Evolutionary conservation across 1,140 invertebrate genomes (phyloP), one percentile per base, ranked within the genome.

Genomic region (Trachymyrmex cornetzi): DNA sequence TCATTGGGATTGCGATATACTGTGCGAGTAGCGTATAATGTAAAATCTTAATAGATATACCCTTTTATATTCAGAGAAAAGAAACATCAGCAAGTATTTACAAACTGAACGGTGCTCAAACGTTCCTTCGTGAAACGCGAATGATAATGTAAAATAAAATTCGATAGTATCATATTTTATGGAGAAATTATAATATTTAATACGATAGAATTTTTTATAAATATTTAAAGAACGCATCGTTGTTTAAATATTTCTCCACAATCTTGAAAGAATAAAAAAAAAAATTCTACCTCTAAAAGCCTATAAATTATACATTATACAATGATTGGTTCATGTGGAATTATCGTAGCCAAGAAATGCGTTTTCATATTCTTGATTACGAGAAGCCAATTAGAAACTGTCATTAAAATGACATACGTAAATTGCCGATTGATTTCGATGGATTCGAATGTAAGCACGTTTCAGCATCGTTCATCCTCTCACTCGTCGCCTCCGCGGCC

Each of bases 1-100:
- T 84, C 69, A 84, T 84, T 84, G 80, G 80, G 80, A 84, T 84
- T 84, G 80, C 80, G 80, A 84, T 74, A 84, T 84, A 75, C 38
- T 84, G 80, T 84, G 80, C 80, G 80, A 84, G 80, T 84, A 84
- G 80, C 80, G 80, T 84, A 84, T 82, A 72, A 82, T 74, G 34
- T 63, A 84, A 67, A 84, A 61, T 61, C 38, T 74, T 61, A 72
- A 59, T 81, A 82, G 34, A 82, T 50, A 48, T 81, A 81, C 7
- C 22, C 27, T 44, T 44, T 53, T 48, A 30, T 44, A 30, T 74
- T 79, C 77, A 79, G 59, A 74, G 27, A 75, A 71, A 48, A 59
- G 34, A 74, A 57, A 75, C 30, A 34, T 27, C 24, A 74, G 34
- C 34, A 74, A 61, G 38, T 74, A 81, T 57, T 57, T 71, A 81